phyloP scores from a whole-genome alignment of 2,797 vertebrate species.

The Schizothorax lantsangensis region DNA sequence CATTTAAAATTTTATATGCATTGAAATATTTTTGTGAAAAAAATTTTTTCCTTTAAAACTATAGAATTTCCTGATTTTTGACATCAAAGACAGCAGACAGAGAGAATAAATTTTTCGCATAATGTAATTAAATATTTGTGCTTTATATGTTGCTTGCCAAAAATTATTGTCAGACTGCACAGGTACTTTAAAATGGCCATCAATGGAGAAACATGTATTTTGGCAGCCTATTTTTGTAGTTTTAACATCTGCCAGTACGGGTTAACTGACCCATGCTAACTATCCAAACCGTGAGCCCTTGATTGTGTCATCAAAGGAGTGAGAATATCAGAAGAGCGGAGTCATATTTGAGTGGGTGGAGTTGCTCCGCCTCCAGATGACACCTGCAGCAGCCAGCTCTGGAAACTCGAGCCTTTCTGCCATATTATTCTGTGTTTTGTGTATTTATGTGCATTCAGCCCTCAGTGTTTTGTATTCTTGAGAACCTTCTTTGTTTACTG shows the following conservation, averaged over 20 bases:
- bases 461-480: conserved; percentile 27
- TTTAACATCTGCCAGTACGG: background rate
- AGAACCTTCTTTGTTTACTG: conserved; percentile 53
- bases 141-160: background rate
- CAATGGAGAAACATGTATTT: background rate
- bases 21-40: background rate
- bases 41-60: background rate
- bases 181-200: no score
- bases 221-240: background rate
- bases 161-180: background rate
- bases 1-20: background rate
- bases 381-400: conserved; percentile 6
- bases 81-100: background rate
- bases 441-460: conserved; percentile 30
- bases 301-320: background rate
- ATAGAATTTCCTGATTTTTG: background rate
- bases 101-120: background rate
- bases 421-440: background rate
- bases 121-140: background rate
- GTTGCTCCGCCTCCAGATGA: background rate
- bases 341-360: background rate
- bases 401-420: background rate
- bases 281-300: background rate
- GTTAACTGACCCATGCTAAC: background rate
- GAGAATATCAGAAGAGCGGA: conserved; percentile 12